Percentiles rank a stretch among this genome's conserved stretches.
phyloP scores from a whole-genome alignment of 2,888 invertebrate genomes.

The Stenchaetothrips biformis region DNA sequence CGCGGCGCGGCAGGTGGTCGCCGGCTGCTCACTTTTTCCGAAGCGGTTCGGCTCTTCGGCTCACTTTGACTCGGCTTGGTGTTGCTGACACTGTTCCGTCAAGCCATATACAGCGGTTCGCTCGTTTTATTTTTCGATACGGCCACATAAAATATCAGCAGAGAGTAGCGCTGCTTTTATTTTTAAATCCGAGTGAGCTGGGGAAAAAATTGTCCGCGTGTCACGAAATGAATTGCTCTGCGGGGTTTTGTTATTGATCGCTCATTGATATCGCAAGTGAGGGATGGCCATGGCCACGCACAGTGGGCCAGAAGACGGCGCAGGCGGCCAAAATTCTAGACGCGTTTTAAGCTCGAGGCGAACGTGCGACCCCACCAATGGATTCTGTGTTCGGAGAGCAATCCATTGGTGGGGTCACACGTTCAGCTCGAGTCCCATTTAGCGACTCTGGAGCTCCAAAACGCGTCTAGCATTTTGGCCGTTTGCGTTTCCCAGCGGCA shows the following conservation, averaged over 20 bases:
- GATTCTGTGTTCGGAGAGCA: no score
- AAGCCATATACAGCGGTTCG: neutral
- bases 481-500: no score
- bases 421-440: no score
- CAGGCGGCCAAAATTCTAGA: no score
- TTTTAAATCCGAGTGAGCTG: neutral
- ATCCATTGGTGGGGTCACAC: no score
- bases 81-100: slow-evolving; percentile 20
- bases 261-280: neutral
- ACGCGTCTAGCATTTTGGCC: no score
- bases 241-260: neutral
- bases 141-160: no score
- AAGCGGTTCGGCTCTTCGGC: neutral
- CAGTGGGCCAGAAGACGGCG: neutral
- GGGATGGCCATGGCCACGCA: neutral
- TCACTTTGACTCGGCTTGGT: neutral
- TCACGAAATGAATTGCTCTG: neutral
- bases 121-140: no score
- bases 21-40: neutral
- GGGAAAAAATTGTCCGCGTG: neutral
- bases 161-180: neutral
- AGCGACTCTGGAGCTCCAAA: no score
- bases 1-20: neutral
- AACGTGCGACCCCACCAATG: no score
- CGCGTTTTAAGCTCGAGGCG: no score